Base-by-base conservation (phyloP, 2,888 invertebrate genomes). In the Deilephila porcellus region DNA sequence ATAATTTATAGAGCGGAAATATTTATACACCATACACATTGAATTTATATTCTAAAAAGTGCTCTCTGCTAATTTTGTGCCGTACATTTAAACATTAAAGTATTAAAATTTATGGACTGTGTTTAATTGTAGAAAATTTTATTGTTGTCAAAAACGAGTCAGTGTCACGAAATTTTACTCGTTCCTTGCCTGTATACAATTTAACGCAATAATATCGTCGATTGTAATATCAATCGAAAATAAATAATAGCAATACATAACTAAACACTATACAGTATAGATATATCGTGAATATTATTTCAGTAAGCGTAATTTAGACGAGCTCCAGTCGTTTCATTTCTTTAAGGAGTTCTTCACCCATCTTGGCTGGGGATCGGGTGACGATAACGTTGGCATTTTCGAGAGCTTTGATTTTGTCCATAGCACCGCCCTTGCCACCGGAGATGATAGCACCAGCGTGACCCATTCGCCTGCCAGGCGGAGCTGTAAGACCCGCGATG, bases 381-480 rank as follows among this genome's bases (percentile, higher is more conserved):
- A 99, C 99, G 85, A 98, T 97, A 32, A 99, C 99, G 82, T 98
- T 98, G 79, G 99, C 99, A 74, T 97, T 97, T 93, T 98, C 97
- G 77, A 99, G 94, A 74, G 99, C 99, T 84, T 98, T 97, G 81
- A 99, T 99, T 95, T 99, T 99, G 88, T 99, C 99, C 93, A 98
- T 97, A 74, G 99, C 99, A 73, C 99, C 99, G 78, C 99, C 99
- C 91, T 99, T 99, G 71, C 99, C 99, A 20, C 99, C 99, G 0
- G 99, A 98, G 88, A 99, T 99, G 85, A 99, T 99, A 79, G 99
- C 99, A 81, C 99, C 99, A 76, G 99, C 99, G 91, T 99, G 99
- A 63, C 99, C 99, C 99, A 99, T 99, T 88, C 99, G 96, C 84
- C 99, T 96, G 73, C 99, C 99, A 64, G 99, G 99, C 25, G 99